phyloP scores from a whole-genome alignment of 23 tunicate species.

The Styela clava region DNA sequence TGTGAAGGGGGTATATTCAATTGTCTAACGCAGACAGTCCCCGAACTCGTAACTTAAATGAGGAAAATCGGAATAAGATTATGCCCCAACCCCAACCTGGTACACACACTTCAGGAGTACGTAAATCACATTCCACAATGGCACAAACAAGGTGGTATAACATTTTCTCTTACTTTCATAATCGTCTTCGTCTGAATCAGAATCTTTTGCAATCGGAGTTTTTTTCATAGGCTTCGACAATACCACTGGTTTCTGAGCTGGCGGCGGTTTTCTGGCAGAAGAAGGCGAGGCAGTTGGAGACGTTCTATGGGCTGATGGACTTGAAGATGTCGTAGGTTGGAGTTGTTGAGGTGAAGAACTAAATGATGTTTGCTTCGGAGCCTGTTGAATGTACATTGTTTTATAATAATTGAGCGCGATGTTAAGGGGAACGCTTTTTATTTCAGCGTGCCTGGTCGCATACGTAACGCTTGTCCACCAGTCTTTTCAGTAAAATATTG shows the following conservation, averaged over 20 bases:
- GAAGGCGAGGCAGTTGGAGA: not conserved
- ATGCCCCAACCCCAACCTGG: too few species aligned
- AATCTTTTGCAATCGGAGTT: not conserved
- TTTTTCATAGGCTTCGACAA: not conserved
- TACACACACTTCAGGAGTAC: too few species aligned
- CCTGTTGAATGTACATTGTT: not conserved
- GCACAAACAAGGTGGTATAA: too few species aligned
- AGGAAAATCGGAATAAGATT: too few species aligned
- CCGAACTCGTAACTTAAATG: too few species aligned
- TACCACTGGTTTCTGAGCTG: not conserved
- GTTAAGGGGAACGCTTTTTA: too few species aligned
- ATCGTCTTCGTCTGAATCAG: not conserved
- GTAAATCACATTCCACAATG: too few species aligned
- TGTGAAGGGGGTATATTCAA: too few species aligned
- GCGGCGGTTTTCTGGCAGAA: not conserved
- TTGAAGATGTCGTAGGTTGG: not conserved
- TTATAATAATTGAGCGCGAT: conserved; percentile 34
- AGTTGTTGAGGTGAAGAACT: conserved; percentile 29
- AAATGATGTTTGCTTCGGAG: not conserved
- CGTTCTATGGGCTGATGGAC: not conserved
- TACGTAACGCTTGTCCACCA: too few species aligned
- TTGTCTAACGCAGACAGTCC: too few species aligned
- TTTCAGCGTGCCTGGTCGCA: too few species aligned
- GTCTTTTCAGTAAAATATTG: too few species aligned
- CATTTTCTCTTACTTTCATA: conserved; percentile 20